Percentiles rank a stretch among this genome's conserved stretches.
Conservation (phyloP, 1,140 invertebrate genomes). For the Bathynomus jamesi region DNA sequence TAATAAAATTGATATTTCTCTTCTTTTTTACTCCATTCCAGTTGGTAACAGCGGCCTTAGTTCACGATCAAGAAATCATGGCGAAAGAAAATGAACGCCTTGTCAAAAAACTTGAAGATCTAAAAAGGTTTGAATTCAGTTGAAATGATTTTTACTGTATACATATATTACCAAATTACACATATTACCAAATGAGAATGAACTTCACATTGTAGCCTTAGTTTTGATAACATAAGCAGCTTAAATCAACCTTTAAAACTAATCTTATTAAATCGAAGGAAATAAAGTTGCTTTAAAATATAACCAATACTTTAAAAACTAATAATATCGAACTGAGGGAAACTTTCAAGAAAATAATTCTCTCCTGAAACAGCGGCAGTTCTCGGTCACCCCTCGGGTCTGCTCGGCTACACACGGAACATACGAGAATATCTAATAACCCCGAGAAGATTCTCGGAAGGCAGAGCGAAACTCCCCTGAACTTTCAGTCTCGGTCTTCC, state of each 20-base stretch:
- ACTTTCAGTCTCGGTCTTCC: neutral
- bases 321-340: too few species aligned
- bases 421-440: neutral
- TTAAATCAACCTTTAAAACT: too few species aligned
- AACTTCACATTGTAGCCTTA: too few species aligned
- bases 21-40: slow-evolving; percentile 4
- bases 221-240: too few species aligned
- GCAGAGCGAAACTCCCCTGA: neutral
- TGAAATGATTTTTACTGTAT: too few species aligned
- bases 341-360: too few species aligned
- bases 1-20: neutral
- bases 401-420: neutral
- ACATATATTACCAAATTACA: too few species aligned
- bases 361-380: neutral
- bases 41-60: slow-evolving; percentile 62
- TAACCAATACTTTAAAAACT: too few species aligned
- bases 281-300: too few species aligned
- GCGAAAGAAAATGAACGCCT: slow-evolving; percentile 83
- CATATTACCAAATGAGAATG: too few species aligned
- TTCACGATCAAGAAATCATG: slow-evolving; percentile 79
- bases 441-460: neutral
- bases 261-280: too few species aligned
- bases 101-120: slow-evolving; percentile 75
- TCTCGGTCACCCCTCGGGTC: neutral
- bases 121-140: slow-evolving; percentile 57